These are phyloP conservation scores for Euphydryas editha DNA, from an alignment of 2,888 invertebrate genomes.

Conservation along the genomic window DNA sequence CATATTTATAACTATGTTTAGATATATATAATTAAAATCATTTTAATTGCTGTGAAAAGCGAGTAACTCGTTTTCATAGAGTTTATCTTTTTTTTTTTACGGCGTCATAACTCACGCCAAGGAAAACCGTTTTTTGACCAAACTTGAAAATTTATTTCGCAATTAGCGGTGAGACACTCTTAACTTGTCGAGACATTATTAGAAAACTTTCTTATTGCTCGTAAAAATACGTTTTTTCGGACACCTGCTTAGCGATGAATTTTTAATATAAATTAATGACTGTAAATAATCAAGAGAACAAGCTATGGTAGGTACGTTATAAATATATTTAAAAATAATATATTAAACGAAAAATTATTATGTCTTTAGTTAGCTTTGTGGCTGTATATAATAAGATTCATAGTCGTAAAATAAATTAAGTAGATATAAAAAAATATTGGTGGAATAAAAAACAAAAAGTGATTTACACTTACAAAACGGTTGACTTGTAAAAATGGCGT, in stretches of 20 bases:
- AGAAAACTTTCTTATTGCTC: conserved; percentile 79
- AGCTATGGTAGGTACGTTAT: neutral
- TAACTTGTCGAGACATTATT: conserved; percentile 75
- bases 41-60: neutral
- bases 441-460: conserved; percentile 11
- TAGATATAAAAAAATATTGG: neutral
- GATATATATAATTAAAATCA: neutral
- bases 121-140: conserved; percentile 70
- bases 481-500: conserved; percentile 40
- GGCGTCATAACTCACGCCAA: conserved; percentile 68
- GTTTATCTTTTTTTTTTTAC: conserved; percentile 60
- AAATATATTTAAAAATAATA: neutral
- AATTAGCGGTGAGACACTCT: conserved; percentile 76
- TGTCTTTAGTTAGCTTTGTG: neutral
- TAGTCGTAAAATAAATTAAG: neutral
- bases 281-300: conserved; percentile 2
- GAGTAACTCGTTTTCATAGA: conserved; percentile 45
- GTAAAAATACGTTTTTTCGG: conserved; percentile 73
- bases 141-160: conserved; percentile 82
- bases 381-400: neutral
- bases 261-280: conserved; percentile 43
- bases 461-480: neutral
- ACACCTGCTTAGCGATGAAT: conserved; percentile 63
- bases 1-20: neutral
- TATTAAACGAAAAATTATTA: neutral